Conservation (phyloP, 2,888 invertebrate genomes). For the Hyppa rectilinea region DNA sequence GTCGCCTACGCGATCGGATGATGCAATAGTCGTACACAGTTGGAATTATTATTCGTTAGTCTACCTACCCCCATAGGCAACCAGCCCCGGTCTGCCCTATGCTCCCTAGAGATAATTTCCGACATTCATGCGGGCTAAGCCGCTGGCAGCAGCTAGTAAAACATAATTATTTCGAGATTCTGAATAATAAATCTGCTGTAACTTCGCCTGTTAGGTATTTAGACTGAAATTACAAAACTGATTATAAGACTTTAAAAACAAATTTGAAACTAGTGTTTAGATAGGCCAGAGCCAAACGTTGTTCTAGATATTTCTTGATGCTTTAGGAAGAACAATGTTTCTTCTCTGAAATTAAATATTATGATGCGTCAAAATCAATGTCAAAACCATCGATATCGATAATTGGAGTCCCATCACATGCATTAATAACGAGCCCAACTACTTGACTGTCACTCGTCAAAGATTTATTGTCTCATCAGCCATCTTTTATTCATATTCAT, state of each 20-base stretch:
- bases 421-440: constrained; percentile 59
- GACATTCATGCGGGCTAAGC: too few species aligned
- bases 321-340: not conserved
- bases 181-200: not conserved
- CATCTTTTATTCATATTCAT: constrained; percentile 84
- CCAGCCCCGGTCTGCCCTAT: too few species aligned
- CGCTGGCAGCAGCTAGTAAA: too few species aligned
- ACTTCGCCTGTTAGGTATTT: not conserved
- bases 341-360: not conserved
- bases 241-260: not conserved
- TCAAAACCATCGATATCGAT: constrained; percentile 38
- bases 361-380: not conserved
- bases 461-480: constrained; percentile 78
- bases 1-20: too few species aligned
- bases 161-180: not conserved
- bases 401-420: constrained; percentile 43
- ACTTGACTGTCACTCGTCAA: constrained; percentile 72
- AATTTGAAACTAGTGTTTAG: not conserved
- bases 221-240: not conserved
- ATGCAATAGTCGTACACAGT: too few species aligned
- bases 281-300: not conserved
- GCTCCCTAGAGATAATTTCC: too few species aligned
- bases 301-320: not conserved
- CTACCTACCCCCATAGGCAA: too few species aligned
- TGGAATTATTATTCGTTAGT: too few species aligned